phyloP scores from a whole-genome alignment of 2,888 invertebrate species.

The Dysmachus trigonus region DNA sequence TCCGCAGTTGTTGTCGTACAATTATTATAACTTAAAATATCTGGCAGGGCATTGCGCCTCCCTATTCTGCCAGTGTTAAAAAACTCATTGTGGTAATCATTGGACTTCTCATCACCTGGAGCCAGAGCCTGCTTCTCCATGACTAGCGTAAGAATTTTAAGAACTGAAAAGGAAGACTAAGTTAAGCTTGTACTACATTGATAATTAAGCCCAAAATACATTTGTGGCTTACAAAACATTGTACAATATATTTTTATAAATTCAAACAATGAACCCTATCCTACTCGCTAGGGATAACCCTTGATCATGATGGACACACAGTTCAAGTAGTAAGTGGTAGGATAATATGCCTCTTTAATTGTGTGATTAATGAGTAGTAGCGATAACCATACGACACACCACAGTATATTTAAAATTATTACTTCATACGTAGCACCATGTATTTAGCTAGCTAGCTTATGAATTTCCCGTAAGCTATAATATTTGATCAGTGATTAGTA shows the following conservation, averaged over 20 bases:
- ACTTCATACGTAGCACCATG: not conserved
- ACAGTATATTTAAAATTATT: no score
- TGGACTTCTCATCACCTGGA: constrained; percentile 54
- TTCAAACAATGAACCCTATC: not conserved
- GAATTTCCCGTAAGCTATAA: not conserved
- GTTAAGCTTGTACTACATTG: not conserved
- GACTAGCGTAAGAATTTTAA: constrained; percentile 45
- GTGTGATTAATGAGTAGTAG: no score
- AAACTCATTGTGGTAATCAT: constrained; percentile 78
- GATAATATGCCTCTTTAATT: not conserved
- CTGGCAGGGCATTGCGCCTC: constrained; percentile 86
- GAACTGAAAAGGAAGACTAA: constrained; percentile 42
- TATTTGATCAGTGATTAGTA: not conserved
- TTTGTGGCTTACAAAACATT: not conserved
- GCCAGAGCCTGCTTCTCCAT: constrained; percentile 48
- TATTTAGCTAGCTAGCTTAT: not conserved
- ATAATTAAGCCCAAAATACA: not conserved
- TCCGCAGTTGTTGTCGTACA: constrained; percentile 76
- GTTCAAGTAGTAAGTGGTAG: not conserved
- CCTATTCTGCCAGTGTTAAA: constrained; percentile 86
- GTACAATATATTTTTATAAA: not conserved
- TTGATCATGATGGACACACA: not conserved
- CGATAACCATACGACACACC: not conserved
- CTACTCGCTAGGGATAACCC: not conserved
- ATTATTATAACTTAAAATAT: constrained; percentile 79